Conservation (phyloP, 1,140 invertebrate genomes). For the Leptopilina boulardi region DNA sequence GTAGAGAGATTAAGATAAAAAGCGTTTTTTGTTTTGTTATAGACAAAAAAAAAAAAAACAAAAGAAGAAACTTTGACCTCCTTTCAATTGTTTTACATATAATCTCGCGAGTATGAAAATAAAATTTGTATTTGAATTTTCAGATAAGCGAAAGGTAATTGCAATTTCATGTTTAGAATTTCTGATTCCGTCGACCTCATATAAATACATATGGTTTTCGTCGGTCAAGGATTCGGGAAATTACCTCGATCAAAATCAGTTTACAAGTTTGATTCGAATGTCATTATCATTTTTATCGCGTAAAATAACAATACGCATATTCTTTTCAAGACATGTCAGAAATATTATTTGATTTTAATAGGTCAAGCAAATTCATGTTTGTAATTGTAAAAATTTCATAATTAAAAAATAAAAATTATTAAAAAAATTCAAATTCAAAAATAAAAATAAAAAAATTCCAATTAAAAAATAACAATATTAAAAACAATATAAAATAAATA, state of each 20-base stretch:
- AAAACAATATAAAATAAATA: too few species aligned
- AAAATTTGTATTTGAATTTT: constrained; percentile 1
- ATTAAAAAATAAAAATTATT: background rate
- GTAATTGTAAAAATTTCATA: background rate
- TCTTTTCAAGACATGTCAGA: constrained; percentile 10
- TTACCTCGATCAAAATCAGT: constrained; percentile 6
- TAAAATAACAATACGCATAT: constrained; percentile 1
- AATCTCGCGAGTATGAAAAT: background rate
- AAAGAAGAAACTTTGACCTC: background rate
- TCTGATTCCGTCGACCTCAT: constrained; percentile 17
- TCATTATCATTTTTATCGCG: constrained; percentile 19
- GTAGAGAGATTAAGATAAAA: constrained; percentile 1
- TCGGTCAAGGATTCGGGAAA: constrained; percentile 29
- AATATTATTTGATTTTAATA: background rate
- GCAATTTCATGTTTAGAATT: constrained; percentile 11
- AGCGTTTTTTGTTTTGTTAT: too few species aligned
- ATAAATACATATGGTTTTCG: background rate
- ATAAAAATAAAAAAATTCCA: too few species aligned
- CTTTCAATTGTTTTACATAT: background rate
- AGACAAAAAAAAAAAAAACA: background rate
- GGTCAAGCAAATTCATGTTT: background rate
- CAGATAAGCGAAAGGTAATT: constrained; percentile 11
- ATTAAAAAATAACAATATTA: too few species aligned
- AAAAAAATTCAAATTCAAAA: too few species aligned
- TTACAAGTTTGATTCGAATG: constrained; percentile 26